Conservation (phyloP, 2,888 invertebrate species). For the Erannis defoliaria region DNA sequence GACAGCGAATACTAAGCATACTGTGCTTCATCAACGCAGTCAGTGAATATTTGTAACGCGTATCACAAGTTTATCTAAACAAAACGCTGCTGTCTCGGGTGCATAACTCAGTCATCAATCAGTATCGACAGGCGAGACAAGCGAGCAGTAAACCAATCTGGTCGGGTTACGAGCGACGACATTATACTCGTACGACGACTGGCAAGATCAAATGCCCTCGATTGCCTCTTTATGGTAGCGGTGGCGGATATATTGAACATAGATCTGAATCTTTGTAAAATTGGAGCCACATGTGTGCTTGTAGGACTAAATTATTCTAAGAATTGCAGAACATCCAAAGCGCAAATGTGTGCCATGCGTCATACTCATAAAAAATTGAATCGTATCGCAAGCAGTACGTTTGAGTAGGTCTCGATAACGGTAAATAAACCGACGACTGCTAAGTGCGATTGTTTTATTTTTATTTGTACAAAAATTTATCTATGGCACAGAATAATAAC, state of each 20-base stretch:
- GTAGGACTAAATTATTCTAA: slow-evolving; percentile 50
- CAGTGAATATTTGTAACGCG: neutral
- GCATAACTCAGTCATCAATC: slow-evolving; percentile 51
- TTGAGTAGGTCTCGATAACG: slow-evolving; percentile 65
- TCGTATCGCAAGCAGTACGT: slow-evolving; percentile 52
- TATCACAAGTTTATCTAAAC: slow-evolving; percentile 6
- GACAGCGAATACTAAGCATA: neutral
- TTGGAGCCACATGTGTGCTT: slow-evolving; percentile 32
- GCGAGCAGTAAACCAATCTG: slow-evolving; percentile 47
- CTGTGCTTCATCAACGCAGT: too few species aligned
- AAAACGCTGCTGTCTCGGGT: slow-evolving; percentile 40
- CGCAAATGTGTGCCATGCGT: slow-evolving; percentile 59
- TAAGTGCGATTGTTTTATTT: slow-evolving; percentile 55
- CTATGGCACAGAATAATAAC: too few species aligned
- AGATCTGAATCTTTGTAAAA: slow-evolving; percentile 16
- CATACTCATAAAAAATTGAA: slow-evolving; percentile 62
- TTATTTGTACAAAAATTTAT: slow-evolving; percentile 16
- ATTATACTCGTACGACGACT: slow-evolving; percentile 50
- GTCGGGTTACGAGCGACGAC: slow-evolving; percentile 50
- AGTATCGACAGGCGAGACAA: slow-evolving; percentile 43
- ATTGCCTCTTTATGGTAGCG: slow-evolving; percentile 50
- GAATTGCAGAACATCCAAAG: slow-evolving; percentile 41
- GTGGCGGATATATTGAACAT: slow-evolving; percentile 55
- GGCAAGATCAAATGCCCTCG: slow-evolving; percentile 54
- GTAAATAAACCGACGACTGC: slow-evolving; percentile 61